A percentile compares a stretch with the other conserved stretches of the same genome.
phyloP scores from a whole-genome alignment of 1,140 invertebrate genomes.

The Cydia fagiglandana region DNA sequence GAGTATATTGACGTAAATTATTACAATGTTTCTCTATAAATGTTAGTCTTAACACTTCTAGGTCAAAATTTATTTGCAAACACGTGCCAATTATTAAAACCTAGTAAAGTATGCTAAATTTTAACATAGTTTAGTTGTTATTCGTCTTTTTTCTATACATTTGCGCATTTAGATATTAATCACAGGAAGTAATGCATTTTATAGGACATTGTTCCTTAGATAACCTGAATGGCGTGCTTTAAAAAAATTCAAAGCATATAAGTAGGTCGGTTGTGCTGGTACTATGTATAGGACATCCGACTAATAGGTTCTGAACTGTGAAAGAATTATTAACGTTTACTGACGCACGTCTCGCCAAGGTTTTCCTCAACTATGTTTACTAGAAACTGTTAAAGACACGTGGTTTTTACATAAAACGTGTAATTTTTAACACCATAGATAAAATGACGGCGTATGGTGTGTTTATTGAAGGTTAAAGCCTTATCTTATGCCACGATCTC shows the following conservation, averaged over 20 bases:
- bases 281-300: neutral
- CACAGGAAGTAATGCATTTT: slow-evolving; percentile 4
- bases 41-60: neutral
- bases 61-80: neutral
- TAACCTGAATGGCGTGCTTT: neutral
- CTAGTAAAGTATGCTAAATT: neutral
- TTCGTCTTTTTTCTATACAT: neutral
- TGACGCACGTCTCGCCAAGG: neutral
- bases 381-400: slow-evolving; percentile 1
- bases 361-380: slow-evolving; percentile 1
- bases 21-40: slow-evolving; percentile 16
- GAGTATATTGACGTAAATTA: neutral
- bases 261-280: neutral
- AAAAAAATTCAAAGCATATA: neutral
- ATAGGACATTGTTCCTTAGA: neutral
- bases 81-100: neutral
- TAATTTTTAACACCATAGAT: slow-evolving; percentile 15
- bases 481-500: neutral
- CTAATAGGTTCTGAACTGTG: neutral
- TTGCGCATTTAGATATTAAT: neutral
- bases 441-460: neutral
- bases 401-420: slow-evolving; percentile 1
- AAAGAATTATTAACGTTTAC: neutral
- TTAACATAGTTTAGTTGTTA: neutral
- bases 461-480: neutral